phyloP scores from a whole-genome alignment of 2,113 vertebrate genomes.

The Oryzias woworae region DNA sequence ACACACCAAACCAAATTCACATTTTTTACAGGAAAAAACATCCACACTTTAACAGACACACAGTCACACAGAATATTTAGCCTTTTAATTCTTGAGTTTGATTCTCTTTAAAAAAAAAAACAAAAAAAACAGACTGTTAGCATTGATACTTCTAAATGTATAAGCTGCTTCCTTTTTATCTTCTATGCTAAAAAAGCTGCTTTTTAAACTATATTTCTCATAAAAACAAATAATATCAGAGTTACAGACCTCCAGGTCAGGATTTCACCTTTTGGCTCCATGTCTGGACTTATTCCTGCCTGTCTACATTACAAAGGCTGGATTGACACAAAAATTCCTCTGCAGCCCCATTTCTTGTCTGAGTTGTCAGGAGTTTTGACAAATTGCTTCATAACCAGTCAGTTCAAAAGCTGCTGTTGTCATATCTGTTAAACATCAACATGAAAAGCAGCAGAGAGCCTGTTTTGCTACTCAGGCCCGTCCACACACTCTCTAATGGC shows the following conservation, averaged over 20 bases:
- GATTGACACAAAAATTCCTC: constrained; percentile 53
- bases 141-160: too few relatives aligned
- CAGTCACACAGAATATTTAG: too few relatives aligned
- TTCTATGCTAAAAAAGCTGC: too few relatives aligned
- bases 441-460: constrained; percentile 23
- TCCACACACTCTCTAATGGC: constrained; percentile 18
- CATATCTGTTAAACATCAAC: constrained; percentile 51
- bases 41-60: too few relatives aligned
- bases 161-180: too few relatives aligned
- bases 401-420: constrained; percentile 64
- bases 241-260: constrained; percentile 19
- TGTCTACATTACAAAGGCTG: constrained; percentile 31
- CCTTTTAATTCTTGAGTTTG: too few relatives aligned
- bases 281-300: constrained; percentile 29
- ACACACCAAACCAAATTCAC: too few relatives aligned
- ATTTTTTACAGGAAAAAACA: too few relatives aligned
- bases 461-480: constrained; percentile 20
- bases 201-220: too few relatives aligned
- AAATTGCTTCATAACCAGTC: constrained; percentile 62
- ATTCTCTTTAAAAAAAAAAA: too few relatives aligned
- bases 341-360: constrained; percentile 35
- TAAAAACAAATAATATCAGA: neutral
- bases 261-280: constrained; percentile 22
- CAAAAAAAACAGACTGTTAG: too few relatives aligned
- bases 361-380: constrained; percentile 65